phyloP scores from a whole-genome alignment of 2,113 vertebrate species.

The Centrocercus urophasianus region DNA sequence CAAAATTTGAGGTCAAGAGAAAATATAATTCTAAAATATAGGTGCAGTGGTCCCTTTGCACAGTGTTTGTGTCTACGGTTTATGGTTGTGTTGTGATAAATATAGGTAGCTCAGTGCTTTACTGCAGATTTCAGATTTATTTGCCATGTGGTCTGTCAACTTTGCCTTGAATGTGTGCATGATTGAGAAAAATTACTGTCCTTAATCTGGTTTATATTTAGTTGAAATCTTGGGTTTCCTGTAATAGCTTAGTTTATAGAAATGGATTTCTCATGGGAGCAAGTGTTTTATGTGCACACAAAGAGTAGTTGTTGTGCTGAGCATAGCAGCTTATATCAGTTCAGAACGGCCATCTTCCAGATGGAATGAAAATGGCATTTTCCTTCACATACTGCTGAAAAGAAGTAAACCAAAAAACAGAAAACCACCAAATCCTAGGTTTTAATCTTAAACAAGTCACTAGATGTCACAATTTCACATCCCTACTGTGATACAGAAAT shows the following conservation, averaged over 20 bases:
- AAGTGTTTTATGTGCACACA: conserved; percentile 2
- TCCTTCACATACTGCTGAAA: background rate
- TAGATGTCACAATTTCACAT: conserved; percentile 53
- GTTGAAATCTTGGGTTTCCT: conserved; percentile 35
- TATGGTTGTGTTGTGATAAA: background rate
- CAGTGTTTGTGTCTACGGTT: conserved; percentile 6
- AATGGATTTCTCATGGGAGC: background rate
- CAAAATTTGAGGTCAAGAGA: background rate
- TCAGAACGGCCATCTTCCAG: conserved; percentile 20
- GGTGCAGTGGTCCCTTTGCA: background rate
- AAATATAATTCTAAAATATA: background rate
- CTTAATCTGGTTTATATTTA: conserved; percentile 35
- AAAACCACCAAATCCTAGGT: background rate
- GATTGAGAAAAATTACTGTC: conserved; percentile 8
- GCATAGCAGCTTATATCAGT: conserved; percentile 19
- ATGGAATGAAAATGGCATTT: background rate
- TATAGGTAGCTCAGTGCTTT: conserved; percentile 5
- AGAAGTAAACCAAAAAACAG: too few species aligned
- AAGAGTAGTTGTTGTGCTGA: background rate
- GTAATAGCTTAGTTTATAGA: conserved; percentile 24
- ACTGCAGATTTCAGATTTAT: background rate
- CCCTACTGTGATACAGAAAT: conserved; percentile 1
- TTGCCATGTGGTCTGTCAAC: conserved; percentile 5
- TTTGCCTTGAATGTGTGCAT: conserved; percentile 63
- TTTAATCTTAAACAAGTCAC: conserved; percentile 7